These are phyloP conservation scores for Ispidina picta DNA, from an alignment of 2,797 vertebrate genomes.

Conservation along the genomic window DNA sequence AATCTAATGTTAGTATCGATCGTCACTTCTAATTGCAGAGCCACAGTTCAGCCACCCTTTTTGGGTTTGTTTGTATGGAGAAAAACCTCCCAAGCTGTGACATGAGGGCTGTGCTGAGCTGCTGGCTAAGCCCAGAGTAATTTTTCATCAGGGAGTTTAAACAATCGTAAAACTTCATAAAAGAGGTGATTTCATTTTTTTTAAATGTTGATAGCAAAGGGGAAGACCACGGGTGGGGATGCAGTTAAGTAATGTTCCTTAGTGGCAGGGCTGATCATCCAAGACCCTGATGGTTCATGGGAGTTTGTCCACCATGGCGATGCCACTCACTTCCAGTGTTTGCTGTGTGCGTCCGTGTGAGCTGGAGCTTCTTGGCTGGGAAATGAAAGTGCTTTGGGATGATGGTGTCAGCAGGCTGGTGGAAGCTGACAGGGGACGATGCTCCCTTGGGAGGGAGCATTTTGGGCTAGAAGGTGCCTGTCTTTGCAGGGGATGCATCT, in stretches of 20 bases:
- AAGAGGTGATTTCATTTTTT: rapidly evolving
- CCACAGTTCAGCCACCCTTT: constrained; percentile 7
- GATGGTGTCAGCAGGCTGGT: rapidly evolving
- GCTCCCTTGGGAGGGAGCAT: rapidly evolving
- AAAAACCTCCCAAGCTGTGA: not conserved
- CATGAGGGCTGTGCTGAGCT: not conserved
- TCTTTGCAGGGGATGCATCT: not conserved
- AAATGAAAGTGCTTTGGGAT: rapidly evolving
- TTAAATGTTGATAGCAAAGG: rapidly evolving
- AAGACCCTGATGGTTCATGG: rapidly evolving
- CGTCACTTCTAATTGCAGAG: constrained; percentile 37
- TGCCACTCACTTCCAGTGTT: not conserved
- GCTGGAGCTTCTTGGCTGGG: not conserved
- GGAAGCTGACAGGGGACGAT: rapidly evolving
- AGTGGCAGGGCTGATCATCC: rapidly evolving
- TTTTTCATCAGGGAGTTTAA: not conserved
- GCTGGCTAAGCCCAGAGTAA: not conserved
- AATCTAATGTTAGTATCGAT: constrained; percentile 65
- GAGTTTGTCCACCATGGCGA: rapidly evolving
- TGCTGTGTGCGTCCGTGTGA: rapidly evolving
- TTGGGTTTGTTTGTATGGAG: not conserved
- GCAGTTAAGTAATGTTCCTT: rapidly evolving
- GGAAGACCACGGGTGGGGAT: not conserved
- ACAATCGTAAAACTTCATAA: not conserved
- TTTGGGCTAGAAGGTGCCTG: not conserved